Conservation (phyloP, 2,113 vertebrate genomes). For the Carassius auratus region DNA sequence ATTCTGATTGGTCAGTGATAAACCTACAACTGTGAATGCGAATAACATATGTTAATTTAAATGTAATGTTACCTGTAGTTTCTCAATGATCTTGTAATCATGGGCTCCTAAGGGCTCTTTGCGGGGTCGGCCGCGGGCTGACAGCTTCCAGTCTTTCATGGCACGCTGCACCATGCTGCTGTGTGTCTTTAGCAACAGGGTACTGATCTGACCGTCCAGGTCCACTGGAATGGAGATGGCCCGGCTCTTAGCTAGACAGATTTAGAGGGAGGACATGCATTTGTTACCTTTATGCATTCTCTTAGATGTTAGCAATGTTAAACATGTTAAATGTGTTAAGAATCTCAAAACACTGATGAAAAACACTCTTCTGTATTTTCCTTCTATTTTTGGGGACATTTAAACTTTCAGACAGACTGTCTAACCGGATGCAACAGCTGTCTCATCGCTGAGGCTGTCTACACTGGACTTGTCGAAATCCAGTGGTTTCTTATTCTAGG, state of each 20-base stretch:
- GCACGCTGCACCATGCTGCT: slow-evolving; percentile 92
- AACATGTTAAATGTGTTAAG: background rate
- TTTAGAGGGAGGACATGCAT: background rate
- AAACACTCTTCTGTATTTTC: background rate
- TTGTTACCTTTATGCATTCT: background rate
- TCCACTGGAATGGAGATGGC: slow-evolving; percentile 95
- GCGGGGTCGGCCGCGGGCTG: slow-evolving; percentile 86
- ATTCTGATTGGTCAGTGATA: background rate
- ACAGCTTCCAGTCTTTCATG: slow-evolving; percentile 91
- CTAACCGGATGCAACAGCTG: no score
- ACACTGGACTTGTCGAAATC: no score
- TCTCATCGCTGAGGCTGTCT: no score
- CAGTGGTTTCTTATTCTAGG: background rate
- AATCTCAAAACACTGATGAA: background rate
- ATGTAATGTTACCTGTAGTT: slow-evolving; percentile 84
- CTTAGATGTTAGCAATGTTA: background rate
- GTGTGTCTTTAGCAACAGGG: slow-evolving; percentile 89
- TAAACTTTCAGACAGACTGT: no score
- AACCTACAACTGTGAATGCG: background rate
- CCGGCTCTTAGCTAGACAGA: slow-evolving; percentile 85
- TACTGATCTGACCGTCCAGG: slow-evolving; percentile 93
- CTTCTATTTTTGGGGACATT: background rate
- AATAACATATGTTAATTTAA: background rate
- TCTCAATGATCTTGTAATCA: slow-evolving; percentile 97
- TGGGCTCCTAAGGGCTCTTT: slow-evolving; percentile 88